A percentile compares a stretch with the other conserved stretches of the same genome.
These are phyloP conservation scores for Cerastoderma edule DNA, from an alignment of 2,888 invertebrate genomes.

Conservation along the genomic window DNA sequence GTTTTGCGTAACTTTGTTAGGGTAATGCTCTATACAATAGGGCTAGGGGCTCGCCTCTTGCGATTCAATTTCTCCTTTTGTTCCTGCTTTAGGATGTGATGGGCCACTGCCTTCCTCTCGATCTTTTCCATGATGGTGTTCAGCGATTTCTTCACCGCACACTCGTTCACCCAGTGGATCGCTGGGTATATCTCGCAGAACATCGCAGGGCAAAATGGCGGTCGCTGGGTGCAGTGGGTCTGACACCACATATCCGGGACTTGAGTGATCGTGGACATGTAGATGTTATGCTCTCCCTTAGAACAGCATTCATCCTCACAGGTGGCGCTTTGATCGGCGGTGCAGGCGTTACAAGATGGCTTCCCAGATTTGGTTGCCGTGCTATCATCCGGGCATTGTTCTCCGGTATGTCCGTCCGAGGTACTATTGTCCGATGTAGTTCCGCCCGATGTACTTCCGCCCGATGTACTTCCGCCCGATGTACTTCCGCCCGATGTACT, in stretches of 20 bases:
- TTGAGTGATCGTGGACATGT: slow-evolving; percentile 1
- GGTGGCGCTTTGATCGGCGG: background rate
- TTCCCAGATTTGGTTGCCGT: no score
- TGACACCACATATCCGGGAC: slow-evolving; percentile 16
- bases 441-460: no score
- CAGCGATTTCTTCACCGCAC: background rate
- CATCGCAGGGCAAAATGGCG: slow-evolving; percentile 2
- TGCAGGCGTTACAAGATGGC: background rate
- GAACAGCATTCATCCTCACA: slow-evolving; percentile 10
- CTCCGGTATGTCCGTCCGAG: no score
- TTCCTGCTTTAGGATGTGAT: no score
- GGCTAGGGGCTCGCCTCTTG: no score
- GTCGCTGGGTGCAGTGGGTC: background rate
- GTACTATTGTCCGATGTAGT: no score
- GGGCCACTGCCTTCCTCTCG: background rate
- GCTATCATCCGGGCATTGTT: no score
- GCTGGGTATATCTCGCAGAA: background rate
- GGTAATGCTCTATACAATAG: no score
- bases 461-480: no score
- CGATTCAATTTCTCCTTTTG: no score
- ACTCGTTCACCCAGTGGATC: slow-evolving; percentile 1
- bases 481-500: no score
- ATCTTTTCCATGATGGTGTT: background rate
- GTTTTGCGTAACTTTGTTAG: no score
- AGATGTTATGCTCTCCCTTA: background rate